Evolutionary conservation across 2,888 invertebrate species (phyloP).

Genomic region (Dicycla oo): DNA sequence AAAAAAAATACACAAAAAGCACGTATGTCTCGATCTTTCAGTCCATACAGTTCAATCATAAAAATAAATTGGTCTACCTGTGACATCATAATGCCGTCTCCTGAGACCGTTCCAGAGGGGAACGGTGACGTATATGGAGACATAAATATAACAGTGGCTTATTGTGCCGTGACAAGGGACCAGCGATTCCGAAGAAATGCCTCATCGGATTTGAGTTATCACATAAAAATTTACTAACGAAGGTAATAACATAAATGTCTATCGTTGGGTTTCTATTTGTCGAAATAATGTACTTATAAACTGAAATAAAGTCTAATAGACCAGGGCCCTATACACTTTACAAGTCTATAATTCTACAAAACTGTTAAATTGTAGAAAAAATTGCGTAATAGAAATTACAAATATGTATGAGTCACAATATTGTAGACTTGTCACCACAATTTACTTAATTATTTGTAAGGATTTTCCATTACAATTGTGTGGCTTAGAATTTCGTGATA

Average conservation of each 20-base stretch:
- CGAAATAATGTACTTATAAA: not conserved
- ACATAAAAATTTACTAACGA: slow-evolving; percentile 46
- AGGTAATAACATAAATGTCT: slow-evolving; percentile 15
- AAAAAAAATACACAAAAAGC: not conserved
- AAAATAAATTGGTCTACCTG: slow-evolving; percentile 87
- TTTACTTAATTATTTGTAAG: no score
- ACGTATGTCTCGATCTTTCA: slow-evolving; percentile 26
- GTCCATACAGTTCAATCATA: slow-evolving; percentile 75
- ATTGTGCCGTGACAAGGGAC: slow-evolving; percentile 78
- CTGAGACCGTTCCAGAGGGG: slow-evolving; percentile 73
- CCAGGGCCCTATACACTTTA: no score
- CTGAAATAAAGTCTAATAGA: slow-evolving; percentile 1
- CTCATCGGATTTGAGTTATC: slow-evolving; percentile 53
- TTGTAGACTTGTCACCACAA: no score
- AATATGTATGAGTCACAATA: no score
- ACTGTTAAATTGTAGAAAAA: no score
- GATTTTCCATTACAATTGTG: no score
- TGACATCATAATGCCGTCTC: slow-evolving; percentile 82
- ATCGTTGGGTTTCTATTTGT: not conserved
- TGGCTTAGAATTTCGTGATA: no score
- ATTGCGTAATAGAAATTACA: no score
- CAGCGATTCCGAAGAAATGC: slow-evolving; percentile 63
- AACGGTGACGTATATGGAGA: slow-evolving; percentile 78
- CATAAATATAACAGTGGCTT: slow-evolving; percentile 78
- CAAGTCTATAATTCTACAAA: no score